Percentiles rank a stretch among this genome's conserved stretches.
Conservation (phyloP, 2,888 invertebrate genomes). For the Gerosis bhagava region DNA sequence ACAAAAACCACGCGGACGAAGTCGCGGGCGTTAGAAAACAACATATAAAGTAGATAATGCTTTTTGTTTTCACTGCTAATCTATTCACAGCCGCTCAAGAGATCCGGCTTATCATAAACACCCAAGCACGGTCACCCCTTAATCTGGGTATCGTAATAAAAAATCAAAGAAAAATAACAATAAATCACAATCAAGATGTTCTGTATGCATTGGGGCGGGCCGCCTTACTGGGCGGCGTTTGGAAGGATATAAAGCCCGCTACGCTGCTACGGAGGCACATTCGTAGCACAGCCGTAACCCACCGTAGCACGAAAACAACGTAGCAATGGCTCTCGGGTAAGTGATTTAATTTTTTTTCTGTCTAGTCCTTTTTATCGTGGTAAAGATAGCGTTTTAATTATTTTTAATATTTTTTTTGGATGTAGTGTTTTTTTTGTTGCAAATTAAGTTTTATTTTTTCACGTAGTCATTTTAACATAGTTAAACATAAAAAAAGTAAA, state of each 20-base stretch:
- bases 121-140: slow-evolving; percentile 3
- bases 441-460: no score
- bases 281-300: slow-evolving; percentile 45
- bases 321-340: slow-evolving; percentile 52
- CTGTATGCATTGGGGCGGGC: slow-evolving; percentile 47
- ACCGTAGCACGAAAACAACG: slow-evolving; percentile 30
- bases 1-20: no score
- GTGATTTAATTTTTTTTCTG: slow-evolving; percentile 28
- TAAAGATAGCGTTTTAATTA: no score
- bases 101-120: neutral
- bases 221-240: slow-evolving; percentile 45
- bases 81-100: no score
- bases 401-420: no score
- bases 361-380: neutral
- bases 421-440: no score
- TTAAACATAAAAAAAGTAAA: no score
- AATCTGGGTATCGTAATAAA: slow-evolving; percentile 8
- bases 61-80: no score
- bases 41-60: no score
- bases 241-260: slow-evolving; percentile 58
- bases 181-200: slow-evolving; percentile 28
- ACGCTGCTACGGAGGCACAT: slow-evolving; percentile 32
- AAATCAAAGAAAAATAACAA: slow-evolving; percentile 22
- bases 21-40: no score
- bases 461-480: no score